A percentile compares a stretch with the other conserved stretches of the same genome.
Evolutionary conservation across 2,797 vertebrate species (phyloP).

Genomic region (Girardinus metallicus): DNA sequence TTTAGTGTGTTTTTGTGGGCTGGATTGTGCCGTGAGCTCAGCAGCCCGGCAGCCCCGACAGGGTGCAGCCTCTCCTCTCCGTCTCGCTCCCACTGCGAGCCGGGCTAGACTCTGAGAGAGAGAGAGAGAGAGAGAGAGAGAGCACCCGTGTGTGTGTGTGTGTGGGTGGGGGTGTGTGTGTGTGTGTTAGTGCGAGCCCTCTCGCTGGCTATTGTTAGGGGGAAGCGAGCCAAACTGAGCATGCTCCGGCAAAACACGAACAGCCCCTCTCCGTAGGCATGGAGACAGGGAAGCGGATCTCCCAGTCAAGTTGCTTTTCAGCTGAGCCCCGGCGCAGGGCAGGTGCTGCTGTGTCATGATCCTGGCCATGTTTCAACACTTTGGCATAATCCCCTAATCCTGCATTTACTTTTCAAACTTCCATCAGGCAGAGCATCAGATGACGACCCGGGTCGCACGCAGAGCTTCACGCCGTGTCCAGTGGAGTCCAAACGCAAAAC

Average conservation of each 20-base stretch:
- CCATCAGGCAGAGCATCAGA: constrained; percentile 30
- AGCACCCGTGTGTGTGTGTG: no score
- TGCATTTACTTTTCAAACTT: constrained; percentile 33
- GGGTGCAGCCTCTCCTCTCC: constrained; percentile 63
- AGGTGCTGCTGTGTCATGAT: constrained; percentile 58
- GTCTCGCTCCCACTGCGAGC: constrained; percentile 67
- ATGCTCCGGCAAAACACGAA: constrained; percentile 74
- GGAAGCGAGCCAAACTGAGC: constrained; percentile 77
- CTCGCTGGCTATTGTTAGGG: constrained; percentile 82
- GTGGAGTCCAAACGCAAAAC: constrained; percentile 30
- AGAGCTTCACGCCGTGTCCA: constrained; percentile 24
- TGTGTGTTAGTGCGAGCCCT: constrained; percentile 52
- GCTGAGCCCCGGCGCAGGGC: constrained; percentile 35
- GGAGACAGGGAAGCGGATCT: constrained; percentile 78
- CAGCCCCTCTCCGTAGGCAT: constrained; percentile 77
- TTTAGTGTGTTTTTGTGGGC: constrained; percentile 25
- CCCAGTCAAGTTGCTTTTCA: constrained; percentile 56
- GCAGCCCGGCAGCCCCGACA: constrained; percentile 28
- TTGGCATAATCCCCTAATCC: constrained; percentile 54
- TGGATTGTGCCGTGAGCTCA: constrained; percentile 40
- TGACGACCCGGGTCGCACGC: constrained; percentile 36
- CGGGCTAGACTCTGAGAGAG: constrained; percentile 57
- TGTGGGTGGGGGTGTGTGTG: no score
- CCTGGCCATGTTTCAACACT: constrained; percentile 25
- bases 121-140: constrained; percentile 1